Evolutionary conservation across 1,140 invertebrate species (phyloP).

Genomic region (Drosophila trapezifrons): DNA sequence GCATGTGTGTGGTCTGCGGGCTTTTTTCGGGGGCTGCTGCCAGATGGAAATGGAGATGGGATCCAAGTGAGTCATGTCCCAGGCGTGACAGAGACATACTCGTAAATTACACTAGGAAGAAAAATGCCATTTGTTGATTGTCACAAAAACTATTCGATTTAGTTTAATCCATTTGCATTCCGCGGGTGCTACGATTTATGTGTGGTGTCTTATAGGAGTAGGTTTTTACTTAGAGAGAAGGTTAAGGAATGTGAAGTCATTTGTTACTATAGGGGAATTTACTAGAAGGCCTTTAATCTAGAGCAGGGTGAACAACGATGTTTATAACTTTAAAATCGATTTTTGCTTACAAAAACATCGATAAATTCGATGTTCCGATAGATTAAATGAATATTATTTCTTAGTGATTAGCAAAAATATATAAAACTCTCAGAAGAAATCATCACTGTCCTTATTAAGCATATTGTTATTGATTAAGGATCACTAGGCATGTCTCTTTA

Average conservation of each 20-base stretch:
- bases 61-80: constrained; percentile 47
- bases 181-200: constrained; percentile 17
- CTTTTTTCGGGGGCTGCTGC: constrained; percentile 24
- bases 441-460: too few relatives aligned
- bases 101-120: constrained; percentile 36
- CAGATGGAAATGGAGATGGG: constrained; percentile 40
- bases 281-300: too few relatives aligned
- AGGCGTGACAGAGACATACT: constrained; percentile 45
- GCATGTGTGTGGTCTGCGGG: constrained; percentile 44
- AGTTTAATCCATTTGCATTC: constrained; percentile 24
- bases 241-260: neutral
- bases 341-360: neutral
- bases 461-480: too few relatives aligned
- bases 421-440: too few relatives aligned
- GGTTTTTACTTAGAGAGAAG: neutral
- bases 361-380: neutral
- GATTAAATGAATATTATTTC: too few relatives aligned
- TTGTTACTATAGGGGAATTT: neutral
- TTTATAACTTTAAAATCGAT: neutral
- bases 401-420: neutral
- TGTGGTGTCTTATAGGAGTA: constrained; percentile 7
- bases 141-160: constrained; percentile 1
- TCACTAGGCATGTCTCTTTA: neutral
- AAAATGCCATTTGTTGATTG: constrained; percentile 38
- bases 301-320: fast-evolving